Evolutionary conservation across 2,888 invertebrate species (phyloP).

Genomic region (Nymphalis urticae): DNA sequence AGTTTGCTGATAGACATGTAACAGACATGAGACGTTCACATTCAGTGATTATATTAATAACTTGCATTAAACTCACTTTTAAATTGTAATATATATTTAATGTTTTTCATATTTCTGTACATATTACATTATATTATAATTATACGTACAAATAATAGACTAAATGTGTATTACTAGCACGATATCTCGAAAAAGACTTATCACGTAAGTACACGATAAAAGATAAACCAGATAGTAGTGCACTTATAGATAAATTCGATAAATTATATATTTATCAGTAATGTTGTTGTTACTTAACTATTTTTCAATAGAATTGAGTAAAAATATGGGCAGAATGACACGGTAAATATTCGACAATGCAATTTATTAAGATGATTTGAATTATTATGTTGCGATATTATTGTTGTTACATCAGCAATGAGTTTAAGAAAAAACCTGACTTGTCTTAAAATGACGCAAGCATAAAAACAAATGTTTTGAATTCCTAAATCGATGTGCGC

Average conservation of each 20-base stretch:
- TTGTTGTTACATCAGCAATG: too few relatives aligned
- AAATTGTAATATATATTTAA: too few relatives aligned
- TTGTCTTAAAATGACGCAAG: too few relatives aligned
- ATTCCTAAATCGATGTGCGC: too few relatives aligned
- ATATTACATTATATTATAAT: not conserved
- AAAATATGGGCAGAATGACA: not conserved
- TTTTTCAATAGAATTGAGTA: not conserved
- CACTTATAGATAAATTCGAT: slow-evolving; percentile 21
- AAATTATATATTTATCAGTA: slow-evolving; percentile 12
- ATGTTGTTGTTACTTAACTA: not conserved
- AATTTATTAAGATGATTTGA: too few relatives aligned
- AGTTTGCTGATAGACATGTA: slow-evolving; percentile 5
- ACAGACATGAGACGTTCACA: slow-evolving; percentile 1
- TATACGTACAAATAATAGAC: slow-evolving; percentile 7
- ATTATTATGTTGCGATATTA: too few relatives aligned
- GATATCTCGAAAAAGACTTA: slow-evolving; percentile 19
- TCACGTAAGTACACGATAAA: slow-evolving; percentile 23
- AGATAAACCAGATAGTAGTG: slow-evolving; percentile 16
- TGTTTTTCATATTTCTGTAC: too few relatives aligned
- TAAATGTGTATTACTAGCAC: slow-evolving; percentile 13
- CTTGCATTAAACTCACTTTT: too few relatives aligned
- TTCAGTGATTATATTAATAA: not conserved
- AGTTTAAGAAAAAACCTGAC: too few relatives aligned
- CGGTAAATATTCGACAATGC: too few relatives aligned
- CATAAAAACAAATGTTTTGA: too few relatives aligned